Evolutionary conservation across 2,888 invertebrate genomes (phyloP), one percentile per base, ranked within the genome.

Genomic region (Petrolisthes manimaculis): DNA sequence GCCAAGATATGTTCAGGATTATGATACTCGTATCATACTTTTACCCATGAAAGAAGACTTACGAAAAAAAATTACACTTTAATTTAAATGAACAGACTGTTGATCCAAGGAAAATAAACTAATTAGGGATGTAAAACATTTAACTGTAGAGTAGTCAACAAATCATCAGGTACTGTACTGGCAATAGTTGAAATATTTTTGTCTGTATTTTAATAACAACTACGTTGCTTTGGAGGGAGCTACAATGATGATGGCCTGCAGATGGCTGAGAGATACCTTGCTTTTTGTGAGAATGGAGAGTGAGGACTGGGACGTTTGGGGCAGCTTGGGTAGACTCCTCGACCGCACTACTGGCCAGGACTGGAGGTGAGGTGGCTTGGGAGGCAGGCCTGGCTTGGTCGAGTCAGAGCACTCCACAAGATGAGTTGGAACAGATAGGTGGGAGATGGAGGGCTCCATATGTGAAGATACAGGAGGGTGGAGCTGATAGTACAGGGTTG

Each of bases 321-420:
- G 86, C 74, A 88, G 67, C 81, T 81, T 88, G 24, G 88, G 88
- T n/a, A 88, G 88, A 61, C 88, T 88, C 84, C 71, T 88, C 53
- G 88, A 88, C n/a, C 88, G 84, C 80, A 84, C 77, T 61, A 88
- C 79, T 24, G 88, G 84, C 88, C 88, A 78, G 5, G 79, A 71
- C 75, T 84, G 88, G 9, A 88, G 84, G 75, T 88, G 81, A 12
- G 74, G 37, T 21, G 88, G 88, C 71, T 88, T 88, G 56, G 88
- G 88, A 54, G 88, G 88, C 37, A 84, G 79, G 71, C 37, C 51
- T 37, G 88, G 88, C 53, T 54, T 51, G 69, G 37, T 12, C 8
- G 69, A 53, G 54, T 54, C 51, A 18, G 51, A n/a, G 18, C 21
- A 9, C 51, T 56, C n/a, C n/a, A 37, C 37, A 18, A n/a, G 37